Conservation (phyloP, 2,797 vertebrate species). For the Mus caroli region DNA sequence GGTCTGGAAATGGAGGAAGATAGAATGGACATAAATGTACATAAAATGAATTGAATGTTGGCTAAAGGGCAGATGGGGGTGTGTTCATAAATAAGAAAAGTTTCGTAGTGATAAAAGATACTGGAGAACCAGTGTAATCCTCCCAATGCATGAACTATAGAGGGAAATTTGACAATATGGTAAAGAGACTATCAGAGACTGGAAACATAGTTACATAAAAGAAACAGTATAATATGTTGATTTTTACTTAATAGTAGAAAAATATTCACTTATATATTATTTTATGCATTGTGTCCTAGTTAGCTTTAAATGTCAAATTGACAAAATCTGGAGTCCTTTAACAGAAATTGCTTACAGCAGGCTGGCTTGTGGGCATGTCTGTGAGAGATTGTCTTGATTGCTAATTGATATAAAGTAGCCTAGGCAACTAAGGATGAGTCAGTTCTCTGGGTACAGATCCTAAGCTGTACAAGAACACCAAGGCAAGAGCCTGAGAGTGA, state of each 20-base stretch:
- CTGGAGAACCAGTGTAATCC: slow-evolving; percentile 48
- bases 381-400: not conserved
- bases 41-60: slow-evolving; percentile 87
- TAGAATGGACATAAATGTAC: slow-evolving; percentile 86
- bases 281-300: not conserved
- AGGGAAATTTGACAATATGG: not conserved
- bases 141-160: slow-evolving; percentile 39
- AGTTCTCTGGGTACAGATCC: not conserved
- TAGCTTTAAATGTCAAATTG: not conserved
- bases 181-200: slow-evolving; percentile 51
- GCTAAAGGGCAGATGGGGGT: slow-evolving; percentile 87
- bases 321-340: not conserved
- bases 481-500: not conserved
- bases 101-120: slow-evolving; percentile 78
- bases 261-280: not conserved
- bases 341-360: not conserved
- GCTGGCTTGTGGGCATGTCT: not conserved
- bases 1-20: slow-evolving; percentile 87
- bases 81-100: slow-evolving; percentile 84
- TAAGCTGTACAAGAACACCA: no score
- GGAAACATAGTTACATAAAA: slow-evolving; percentile 35
- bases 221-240: slow-evolving; percentile 41
- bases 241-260: slow-evolving; percentile 24
- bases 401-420: not conserved
- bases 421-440: not conserved